These are phyloP conservation scores for Todiramphus chloris DNA, from an alignment of 2,113 vertebrate species.

Conservation along the genomic window DNA sequence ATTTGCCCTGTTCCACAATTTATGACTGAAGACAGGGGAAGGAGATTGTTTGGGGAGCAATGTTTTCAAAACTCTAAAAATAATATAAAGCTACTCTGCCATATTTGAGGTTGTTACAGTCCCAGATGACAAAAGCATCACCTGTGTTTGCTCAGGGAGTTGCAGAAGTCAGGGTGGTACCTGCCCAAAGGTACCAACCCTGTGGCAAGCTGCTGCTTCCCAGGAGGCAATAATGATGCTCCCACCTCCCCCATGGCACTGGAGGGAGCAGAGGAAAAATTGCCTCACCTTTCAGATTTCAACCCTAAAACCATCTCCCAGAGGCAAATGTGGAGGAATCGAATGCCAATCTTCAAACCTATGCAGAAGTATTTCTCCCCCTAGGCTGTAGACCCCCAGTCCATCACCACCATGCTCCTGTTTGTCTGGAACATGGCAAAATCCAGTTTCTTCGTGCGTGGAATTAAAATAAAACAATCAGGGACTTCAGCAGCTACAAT, in stretches of 20 bases:
- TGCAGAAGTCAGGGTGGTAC: not conserved
- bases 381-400: fast-evolving
- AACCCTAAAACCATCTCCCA: not conserved
- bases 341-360: not conserved
- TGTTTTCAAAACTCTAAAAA: not conserved
- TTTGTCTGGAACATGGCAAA: not conserved
- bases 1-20: not conserved
- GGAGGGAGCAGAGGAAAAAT: not conserved
- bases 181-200: not conserved
- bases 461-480: too few relatives aligned
- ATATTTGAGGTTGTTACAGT: not conserved
- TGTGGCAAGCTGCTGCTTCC: not conserved
- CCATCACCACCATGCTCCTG: fast-evolving
- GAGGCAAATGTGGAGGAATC: too few relatives aligned
- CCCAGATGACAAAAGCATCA: not conserved
- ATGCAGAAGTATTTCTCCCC: not conserved
- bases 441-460: not conserved
- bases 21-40: not conserved
- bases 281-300: not conserved
- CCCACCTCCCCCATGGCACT: not conserved
- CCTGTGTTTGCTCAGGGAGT: not conserved
- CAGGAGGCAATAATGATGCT: not conserved
- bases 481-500: too few relatives aligned
- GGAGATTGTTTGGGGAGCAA: not conserved
- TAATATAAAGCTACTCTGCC: not conserved